Evolutionary conservation across 2,113 vertebrate genomes (phyloP), one percentile per base, ranked within the genome.

Genomic region (Alouatta palliata): DNA sequence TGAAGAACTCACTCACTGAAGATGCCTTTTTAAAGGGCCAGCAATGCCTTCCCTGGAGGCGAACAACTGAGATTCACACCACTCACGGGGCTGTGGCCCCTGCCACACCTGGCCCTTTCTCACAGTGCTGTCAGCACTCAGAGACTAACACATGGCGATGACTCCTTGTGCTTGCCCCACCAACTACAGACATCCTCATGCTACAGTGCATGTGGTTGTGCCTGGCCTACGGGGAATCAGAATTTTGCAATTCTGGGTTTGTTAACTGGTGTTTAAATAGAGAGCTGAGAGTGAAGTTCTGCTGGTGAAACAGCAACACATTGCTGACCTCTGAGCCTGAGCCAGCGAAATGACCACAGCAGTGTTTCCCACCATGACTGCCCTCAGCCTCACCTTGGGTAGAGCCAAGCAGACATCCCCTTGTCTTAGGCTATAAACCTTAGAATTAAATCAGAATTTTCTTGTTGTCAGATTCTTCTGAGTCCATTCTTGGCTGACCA

Each of bases 401-500:
- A 2, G 79, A 52, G 80, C 45, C 40, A 40, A 68, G 77, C n/a
- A 88, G 87, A 80, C 1, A 75, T 19, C 13, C 75, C 87, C 25
- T 71, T 40, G 20, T 64, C 27, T 77, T 64, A 68, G 20, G 30
- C 85, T 49, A 75, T 12, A 89, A 82, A 82, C 43, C 32, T 81
- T 30, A 37, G 45, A 49, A 30, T 96, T 80, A 85, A 90, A 80
- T 71, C 79, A 82, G 87, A 81, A 27, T 56, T 81, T 90, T 83
- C 83, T 76, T 75, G 27, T 19, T 86, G 35, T 93, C 70, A 94
- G 43, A 92, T 77, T 88, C 76, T 95, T 80, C 54, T 70, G 76
- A 84, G n/a, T 56, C 32, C 70, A 58, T 19, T 93, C 43, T 56
- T 77, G 92, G 79, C 66, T 94, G 64, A 82, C 73, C 49, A 73